Percentiles rank a stretch among this genome's conserved stretches.
These are phyloP conservation scores for Linepithema humile DNA, from an alignment of 1,140 invertebrate genomes.

Conservation along the genomic window DNA sequence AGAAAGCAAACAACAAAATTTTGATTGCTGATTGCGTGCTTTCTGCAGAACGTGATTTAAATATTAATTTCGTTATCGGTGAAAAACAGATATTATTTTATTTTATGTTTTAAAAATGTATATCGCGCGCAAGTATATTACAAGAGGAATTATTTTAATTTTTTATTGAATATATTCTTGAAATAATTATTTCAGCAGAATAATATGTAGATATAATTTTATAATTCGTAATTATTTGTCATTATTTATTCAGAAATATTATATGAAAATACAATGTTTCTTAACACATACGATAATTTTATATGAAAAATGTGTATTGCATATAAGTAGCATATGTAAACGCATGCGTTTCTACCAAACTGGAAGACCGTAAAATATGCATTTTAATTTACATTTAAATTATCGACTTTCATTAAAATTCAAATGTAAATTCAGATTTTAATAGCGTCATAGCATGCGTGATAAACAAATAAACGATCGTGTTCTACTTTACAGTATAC, in stretches of 20 bases:
- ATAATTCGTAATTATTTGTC: neutral
- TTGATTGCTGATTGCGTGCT: constrained; percentile 28
- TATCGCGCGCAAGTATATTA: neutral
- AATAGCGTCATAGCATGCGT: neutral
- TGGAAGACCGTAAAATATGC: constrained; percentile 43
- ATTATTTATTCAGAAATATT: neutral
- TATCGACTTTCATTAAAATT: constrained; percentile 52
- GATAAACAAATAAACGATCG: constrained; percentile 46
- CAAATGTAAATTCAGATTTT: constrained; percentile 49
- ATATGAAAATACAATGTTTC: neutral
- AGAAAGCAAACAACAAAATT: constrained; percentile 14
- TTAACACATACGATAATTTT: neutral
- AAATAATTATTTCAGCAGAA: constrained; percentile 5
- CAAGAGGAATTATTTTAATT: neutral
- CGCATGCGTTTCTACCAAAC: neutral
- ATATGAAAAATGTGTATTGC: neutral
- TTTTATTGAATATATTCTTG: neutral
- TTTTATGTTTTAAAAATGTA: neutral
- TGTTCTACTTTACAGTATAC: constrained; percentile 18
- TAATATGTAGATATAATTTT: neutral
- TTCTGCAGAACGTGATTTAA: constrained; percentile 2
- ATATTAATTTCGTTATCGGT: constrained; percentile 23
- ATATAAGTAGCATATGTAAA: neutral
- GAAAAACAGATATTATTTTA: neutral
- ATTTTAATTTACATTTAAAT: constrained; percentile 55